Evolutionary conservation across 2,888 invertebrate genomes (phyloP).

Genomic region (Sisyra nigra): DNA sequence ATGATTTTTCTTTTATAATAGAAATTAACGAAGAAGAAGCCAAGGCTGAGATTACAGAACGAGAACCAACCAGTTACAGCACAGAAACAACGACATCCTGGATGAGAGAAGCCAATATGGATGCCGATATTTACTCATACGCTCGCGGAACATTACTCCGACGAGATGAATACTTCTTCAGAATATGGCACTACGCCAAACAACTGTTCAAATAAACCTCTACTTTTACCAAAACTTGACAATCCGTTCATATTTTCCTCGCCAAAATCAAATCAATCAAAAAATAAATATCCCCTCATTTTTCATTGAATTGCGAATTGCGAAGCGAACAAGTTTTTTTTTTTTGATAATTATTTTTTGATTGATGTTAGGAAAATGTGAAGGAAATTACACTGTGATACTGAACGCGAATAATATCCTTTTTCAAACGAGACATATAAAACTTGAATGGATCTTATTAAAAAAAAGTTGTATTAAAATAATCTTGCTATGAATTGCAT

Average conservation of each 20-base stretch:
- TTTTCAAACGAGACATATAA: no score
- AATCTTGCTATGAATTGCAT: no score
- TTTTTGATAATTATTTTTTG: no score
- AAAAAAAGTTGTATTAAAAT: no score
- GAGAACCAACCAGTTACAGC: constrained; percentile 70
- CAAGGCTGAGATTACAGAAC: constrained; percentile 48
- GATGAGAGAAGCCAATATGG: constrained; percentile 86
- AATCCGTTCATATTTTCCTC: no score
- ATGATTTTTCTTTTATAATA: neutral
- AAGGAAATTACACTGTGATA: no score
- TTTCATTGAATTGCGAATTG: constrained; percentile 10
- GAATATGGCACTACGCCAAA: constrained; percentile 78
- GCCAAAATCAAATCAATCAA: no score
- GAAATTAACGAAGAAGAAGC: constrained; percentile 30
- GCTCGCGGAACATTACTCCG: constrained; percentile 70
- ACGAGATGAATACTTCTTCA: constrained; percentile 91
- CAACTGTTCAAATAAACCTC: constrained; percentile 57
- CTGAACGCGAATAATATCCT: no score
- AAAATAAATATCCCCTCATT: no score
- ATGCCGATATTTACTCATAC: constrained; percentile 81
- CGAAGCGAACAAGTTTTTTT: constrained; percentile 8
- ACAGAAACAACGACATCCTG: constrained; percentile 90
- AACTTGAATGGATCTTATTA: no score
- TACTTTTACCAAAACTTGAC: no score
- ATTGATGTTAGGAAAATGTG: no score